A percentile compares a stretch with the other conserved stretches of the same genome.
Conservation (phyloP, 2,888 invertebrate genomes). For the Drosophila koepferae region DNA sequence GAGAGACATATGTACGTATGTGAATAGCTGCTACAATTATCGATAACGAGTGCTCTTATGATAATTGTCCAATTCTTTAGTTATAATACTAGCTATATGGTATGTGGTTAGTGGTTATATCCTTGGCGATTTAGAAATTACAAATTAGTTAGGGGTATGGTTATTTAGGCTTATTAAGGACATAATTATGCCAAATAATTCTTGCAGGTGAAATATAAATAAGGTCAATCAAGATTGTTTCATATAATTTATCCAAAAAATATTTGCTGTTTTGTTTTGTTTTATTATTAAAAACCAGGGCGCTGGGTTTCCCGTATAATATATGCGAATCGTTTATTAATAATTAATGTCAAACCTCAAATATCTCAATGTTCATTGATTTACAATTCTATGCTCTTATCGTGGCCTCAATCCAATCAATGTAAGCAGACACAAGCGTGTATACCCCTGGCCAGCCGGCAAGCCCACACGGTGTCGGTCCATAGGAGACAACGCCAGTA, state of each 20-base stretch:
- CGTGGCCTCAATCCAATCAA: conserved; percentile 87
- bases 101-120: too few species aligned
- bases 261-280: too few species aligned
- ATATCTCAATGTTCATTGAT: neutral
- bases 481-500: conserved; percentile 88
- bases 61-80: neutral
- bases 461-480: conserved; percentile 88
- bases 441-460: conserved; percentile 88
- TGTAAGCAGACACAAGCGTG: conserved; percentile 87
- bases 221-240: neutral
- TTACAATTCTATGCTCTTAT: conserved; percentile 67
- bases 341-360: conserved; percentile 3
- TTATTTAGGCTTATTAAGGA: neutral
- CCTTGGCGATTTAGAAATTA: too few species aligned
- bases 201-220: neutral
- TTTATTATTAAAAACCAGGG: neutral
- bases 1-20: neutral
- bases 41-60: neutral
- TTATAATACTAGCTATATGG: too few species aligned
- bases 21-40: neutral
- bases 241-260: too few species aligned
- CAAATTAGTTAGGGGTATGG: neutral
- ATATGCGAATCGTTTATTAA: conserved; percentile 1
- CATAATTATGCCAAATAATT: neutral
- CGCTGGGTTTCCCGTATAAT: neutral